Conservation (phyloP, 2,888 invertebrate species). For the Nineta flava region DNA sequence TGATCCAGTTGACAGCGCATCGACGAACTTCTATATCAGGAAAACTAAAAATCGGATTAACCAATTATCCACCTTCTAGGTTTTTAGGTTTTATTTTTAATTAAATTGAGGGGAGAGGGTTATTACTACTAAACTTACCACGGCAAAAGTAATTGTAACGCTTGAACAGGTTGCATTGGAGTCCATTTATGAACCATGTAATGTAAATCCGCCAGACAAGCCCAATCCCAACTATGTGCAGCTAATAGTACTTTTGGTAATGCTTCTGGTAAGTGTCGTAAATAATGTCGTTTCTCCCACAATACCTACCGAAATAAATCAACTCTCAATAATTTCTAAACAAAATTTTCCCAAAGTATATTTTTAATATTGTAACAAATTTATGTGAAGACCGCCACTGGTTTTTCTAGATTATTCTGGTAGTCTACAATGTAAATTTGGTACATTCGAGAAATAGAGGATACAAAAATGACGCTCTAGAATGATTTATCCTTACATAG, state of each 20-base stretch:
- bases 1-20: conserved; percentile 70
- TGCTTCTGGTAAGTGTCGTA: conserved; percentile 69
- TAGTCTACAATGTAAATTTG: no score
- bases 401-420: no score
- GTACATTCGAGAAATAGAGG: no score
- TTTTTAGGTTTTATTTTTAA: neutral
- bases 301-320: conserved; percentile 40
- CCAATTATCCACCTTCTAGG: neutral
- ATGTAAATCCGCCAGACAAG: conserved; percentile 72
- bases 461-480: no score
- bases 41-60: conserved; percentile 40
- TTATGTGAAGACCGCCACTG: no score
- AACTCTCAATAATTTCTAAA: neutral
- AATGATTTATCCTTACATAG: no score
- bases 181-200: conserved; percentile 79
- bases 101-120: no score
- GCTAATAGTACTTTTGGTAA: conserved; percentile 74
- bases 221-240: conserved; percentile 84
- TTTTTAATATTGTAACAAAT: no score
- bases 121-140: conserved; percentile 40
- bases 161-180: conserved; percentile 70
- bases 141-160: conserved; percentile 81
- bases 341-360: neutral
- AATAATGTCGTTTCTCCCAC: conserved; percentile 88
- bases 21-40: conserved; percentile 80